phyloP scores from a whole-genome alignment of 2,113 vertebrate species.

The Eulemur macaco region DNA sequence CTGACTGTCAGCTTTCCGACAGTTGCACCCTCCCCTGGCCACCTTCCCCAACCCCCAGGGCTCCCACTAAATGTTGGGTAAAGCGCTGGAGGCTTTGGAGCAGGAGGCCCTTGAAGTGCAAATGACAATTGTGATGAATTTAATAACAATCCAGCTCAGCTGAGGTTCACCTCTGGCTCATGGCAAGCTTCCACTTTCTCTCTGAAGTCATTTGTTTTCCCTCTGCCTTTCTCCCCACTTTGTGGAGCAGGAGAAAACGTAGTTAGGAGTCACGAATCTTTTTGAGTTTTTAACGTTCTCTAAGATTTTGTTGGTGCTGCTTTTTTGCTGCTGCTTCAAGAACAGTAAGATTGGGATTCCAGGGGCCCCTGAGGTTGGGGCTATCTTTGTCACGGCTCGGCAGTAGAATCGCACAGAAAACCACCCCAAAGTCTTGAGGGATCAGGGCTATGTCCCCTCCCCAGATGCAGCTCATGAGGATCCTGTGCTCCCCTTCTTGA shows the following conservation, averaged over 20 bases:
- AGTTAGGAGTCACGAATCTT: slow-evolving; percentile 63
- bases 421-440: not conserved
- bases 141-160: slow-evolving; percentile 57
- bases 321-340: slow-evolving; percentile 50
- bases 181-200: slow-evolving; percentile 66
- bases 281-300: slow-evolving; percentile 66
- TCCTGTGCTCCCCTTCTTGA: slow-evolving; percentile 68
- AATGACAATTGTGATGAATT: slow-evolving; percentile 73
- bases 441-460: not conserved
- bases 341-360: slow-evolving; percentile 31
- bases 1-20: slow-evolving; percentile 31
- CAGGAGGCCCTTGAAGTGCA: slow-evolving; percentile 69
- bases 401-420: slow-evolving; percentile 27
- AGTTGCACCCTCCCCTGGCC: not conserved
- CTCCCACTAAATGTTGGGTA: slow-evolving; percentile 59
- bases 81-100: slow-evolving; percentile 67
- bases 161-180: slow-evolving; percentile 69
- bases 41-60: slow-evolving; percentile 22
- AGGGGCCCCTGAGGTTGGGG: not conserved
- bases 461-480: slow-evolving; percentile 29
- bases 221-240: slow-evolving; percentile 35
- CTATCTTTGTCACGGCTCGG: not conserved
- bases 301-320: slow-evolving; percentile 48
- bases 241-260: slow-evolving; percentile 42
- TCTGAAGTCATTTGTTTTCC: slow-evolving; percentile 73